Base-by-base conservation (phyloP, 2,113 vertebrate species). In the Neodon shergylaensis region DNA sequence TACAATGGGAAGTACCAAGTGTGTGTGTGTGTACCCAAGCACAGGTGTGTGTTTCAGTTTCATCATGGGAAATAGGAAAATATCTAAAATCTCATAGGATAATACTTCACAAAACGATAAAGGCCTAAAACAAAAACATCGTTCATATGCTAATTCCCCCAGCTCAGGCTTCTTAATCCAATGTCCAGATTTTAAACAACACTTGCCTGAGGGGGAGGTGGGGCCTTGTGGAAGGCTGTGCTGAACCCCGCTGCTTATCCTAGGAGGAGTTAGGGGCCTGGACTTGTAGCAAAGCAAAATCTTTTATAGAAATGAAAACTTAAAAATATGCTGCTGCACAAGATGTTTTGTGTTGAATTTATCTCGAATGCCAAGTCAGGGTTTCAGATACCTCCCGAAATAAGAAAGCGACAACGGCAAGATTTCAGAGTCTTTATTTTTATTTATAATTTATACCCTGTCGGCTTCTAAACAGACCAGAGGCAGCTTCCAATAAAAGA, bases 361-460 rank as follows among this genome's bases (percentile, higher is more conserved):
- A 90, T 92, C 84, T 70, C 87, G 52, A 49, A 81, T 4, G 47
- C 94, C 81, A 76, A 44, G 42, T 52, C 76, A 84, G 89, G 82
- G 22, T 77, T 95, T 91, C 77, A 36, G 93, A 82, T 76, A 81
- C 76, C 58, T 86, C 81, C 77, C 28, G 82, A 94, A 95, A 85
- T 73, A 87, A 96, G 87, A 93, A 36, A 83, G 91, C 5, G 2
- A 72, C 63, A 33, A 44, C 22, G 73, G 88, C 70, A 63, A 83
- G 82, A 77, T 88, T 92, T 77, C 76, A 26, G 24, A 2, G 44
- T 21, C 42, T 90, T 95, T 94, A 88, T 90, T 96, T 97, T 96
- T 94, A 92, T 96, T 92, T 96, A 94, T 90, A 88, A 91, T 92
- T 82, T 66, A 78, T 22, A 77, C 39, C 58, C 91, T 77, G 65